Evolutionary conservation across 2,113 vertebrate species (phyloP).

Genomic region (Forbesichthys papilliferus): DNA sequence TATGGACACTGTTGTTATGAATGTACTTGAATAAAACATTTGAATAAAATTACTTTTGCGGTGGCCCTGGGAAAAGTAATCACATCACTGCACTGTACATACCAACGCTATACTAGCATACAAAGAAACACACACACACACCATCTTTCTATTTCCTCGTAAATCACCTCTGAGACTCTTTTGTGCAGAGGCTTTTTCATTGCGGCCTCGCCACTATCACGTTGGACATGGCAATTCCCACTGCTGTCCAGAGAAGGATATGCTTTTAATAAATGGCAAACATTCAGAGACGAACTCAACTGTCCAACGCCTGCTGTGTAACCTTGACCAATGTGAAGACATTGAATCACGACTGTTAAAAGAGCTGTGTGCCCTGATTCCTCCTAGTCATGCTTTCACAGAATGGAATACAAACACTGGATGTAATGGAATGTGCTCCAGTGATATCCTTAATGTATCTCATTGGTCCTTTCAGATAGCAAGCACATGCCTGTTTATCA

Average conservation of each 20-base stretch:
- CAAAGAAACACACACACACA: background rate
- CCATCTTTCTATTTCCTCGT: constrained; percentile 1
- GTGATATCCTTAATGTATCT: too few relatives aligned
- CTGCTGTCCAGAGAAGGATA: background rate
- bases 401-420: too few relatives aligned
- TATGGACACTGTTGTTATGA: constrained; percentile 28
- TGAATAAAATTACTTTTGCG: constrained; percentile 1
- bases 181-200: constrained; percentile 11
- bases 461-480: too few relatives aligned
- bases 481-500: too few relatives aligned
- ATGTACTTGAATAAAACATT: constrained; percentile 28
- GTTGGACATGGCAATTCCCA: background rate
- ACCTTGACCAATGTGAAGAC: too few relatives aligned
- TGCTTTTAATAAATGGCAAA: background rate
- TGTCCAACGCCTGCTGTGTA: background rate
- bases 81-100: constrained; percentile 48
- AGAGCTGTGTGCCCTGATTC: too few relatives aligned
- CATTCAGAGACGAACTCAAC: background rate
- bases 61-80: constrained; percentile 73
- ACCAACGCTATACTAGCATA: constrained; percentile 4
- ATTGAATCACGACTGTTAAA: too few relatives aligned
- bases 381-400: too few relatives aligned
- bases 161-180: constrained; percentile 14
- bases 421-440: too few relatives aligned
- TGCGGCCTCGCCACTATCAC: constrained; percentile 3